Conservation (phyloP, 2,113 vertebrate species). For the Notothenia coriiceps region DNA sequence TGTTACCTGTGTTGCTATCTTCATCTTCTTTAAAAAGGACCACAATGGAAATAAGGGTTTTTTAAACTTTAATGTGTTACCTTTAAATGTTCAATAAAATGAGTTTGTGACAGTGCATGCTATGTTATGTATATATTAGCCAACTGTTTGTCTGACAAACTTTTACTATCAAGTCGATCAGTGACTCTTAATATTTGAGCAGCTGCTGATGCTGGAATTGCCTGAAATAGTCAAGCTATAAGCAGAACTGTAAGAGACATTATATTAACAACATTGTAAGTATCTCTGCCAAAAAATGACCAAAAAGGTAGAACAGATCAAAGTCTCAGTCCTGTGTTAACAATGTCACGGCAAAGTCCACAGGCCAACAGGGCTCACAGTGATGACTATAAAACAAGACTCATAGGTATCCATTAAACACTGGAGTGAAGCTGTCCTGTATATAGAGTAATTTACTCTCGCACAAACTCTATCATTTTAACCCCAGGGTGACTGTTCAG, state of each 20-base stretch:
- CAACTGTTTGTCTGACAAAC: no score
- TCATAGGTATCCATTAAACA: constrained; percentile 64
- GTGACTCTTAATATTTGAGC: neutral
- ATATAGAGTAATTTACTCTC: constrained; percentile 77
- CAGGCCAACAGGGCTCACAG: constrained; percentile 35
- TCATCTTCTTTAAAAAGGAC: no score
- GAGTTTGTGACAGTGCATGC: no score
- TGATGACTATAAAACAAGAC: constrained; percentile 44
- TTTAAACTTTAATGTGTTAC: no score
- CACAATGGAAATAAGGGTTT: no score
- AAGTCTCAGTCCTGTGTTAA: constrained; percentile 52
- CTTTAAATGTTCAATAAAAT: no score
- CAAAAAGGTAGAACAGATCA: constrained; percentile 30
- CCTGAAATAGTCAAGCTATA: neutral
- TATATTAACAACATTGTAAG: neutral
- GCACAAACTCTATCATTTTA: constrained; percentile 80
- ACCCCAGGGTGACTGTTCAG: constrained; percentile 78
- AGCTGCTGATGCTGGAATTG: neutral
- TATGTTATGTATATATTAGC: no score
- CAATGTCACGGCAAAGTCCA: constrained; percentile 35
- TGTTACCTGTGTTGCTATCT: no score
- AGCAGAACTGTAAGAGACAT: neutral
- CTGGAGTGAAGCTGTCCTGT: constrained; percentile 51
- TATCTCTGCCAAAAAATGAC: neutral
- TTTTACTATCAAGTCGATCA: neutral